Base-by-base conservation (phyloP, 1,140 invertebrate genomes). In the Harpegnathos saltator region DNA sequence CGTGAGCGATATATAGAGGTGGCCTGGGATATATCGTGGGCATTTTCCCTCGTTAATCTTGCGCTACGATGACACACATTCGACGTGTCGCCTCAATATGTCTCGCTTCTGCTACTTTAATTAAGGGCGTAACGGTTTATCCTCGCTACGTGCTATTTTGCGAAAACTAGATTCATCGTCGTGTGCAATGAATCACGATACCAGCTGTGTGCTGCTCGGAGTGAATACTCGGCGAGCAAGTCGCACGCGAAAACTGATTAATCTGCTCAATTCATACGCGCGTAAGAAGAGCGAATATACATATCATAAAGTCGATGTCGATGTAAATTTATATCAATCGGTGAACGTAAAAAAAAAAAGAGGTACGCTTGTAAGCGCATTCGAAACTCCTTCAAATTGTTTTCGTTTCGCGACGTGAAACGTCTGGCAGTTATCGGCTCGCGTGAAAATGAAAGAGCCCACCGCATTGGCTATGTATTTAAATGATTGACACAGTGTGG, bases 21-120 rank as follows among this genome's bases (percentile, higher is more conserved):
- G 44, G n/a, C 3, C 11, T 7, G 50, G 38, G 26, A 85, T n/a
- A n/a, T 69, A 82, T 58, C 19, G 50, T 59, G 56, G 52, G 52
- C 38, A 75, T 82, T 75, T 68, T 50, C 56, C 62, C 44, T 62
- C 54, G 69, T 86, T 75, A 75, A 63, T 86, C 58, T 77, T 26
- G n/a, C 12, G 56, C 5, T 22, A 48, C n/a, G 29, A 52, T 22
- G 75, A 44, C 69, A 29, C 68, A 50, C 15, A 33, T 22, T 50
- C 50, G 33, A 48, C n/a, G 24, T 22, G 19, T 77, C n/a, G 11
- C 3, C 17, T 75, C 58, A 65, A 33, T 29, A 4, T 58, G 17
- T 5, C 24, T 68, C 12, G 19, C 22, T 29, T 80, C 14, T 33
- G 14, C 22, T 3, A 12, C 19, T 14, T 12, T 66, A 66, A 77